Evolutionary conservation across 2,113 vertebrate species (phyloP), one percentile per base, ranked within the genome.

Genomic region (Nothoprocta pentlandii): DNA sequence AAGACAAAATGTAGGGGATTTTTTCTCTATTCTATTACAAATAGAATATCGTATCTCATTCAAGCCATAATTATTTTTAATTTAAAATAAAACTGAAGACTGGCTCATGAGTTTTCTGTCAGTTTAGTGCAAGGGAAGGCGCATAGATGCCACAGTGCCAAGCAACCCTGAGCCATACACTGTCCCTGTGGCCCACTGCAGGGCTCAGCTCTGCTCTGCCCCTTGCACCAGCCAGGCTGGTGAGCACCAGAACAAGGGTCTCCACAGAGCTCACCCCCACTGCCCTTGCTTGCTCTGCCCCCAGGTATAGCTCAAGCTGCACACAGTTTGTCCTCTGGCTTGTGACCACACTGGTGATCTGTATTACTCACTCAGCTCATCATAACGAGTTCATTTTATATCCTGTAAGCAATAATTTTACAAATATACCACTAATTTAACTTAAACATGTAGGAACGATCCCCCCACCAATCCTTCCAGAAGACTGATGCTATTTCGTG

Each of bases 191-290:
- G 36, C 62, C 76, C 62, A 58, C 61, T 58, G 23, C 3, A 51
- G 30, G 12, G 17, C 41, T 25, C 53, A 71, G 46, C 69, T 82
- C 75, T 78, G 16, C 25, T 62, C 32, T 77, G 56, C 46, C 39
- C 8, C 25, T 47, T 34, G 21, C 22, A 25, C 46, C 68, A 79
- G 47, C 14, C 70, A 84, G 26, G 34, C 12, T 47, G 54, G 26
- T 8, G 58, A 23, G n/a, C 59, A 73, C 5, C 51, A 76, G 34
- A 92, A 59, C 12, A 12, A 0, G 0, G 0, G 3, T 51, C 42
- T 10, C 36, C 47, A 67, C n/a, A 66, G 7, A 11, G 22, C 6
- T 80, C 36, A 39, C 36, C 74, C 14, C n/a, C 6, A 0, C 6
- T 68, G 76, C 54, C 25, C 36, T 30, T 66, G 28, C n/a, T 74